A percentile compares a stretch with the other conserved stretches of the same genome.
These are phyloP conservation scores for Idaea straminata DNA, from an alignment of 2,888 invertebrate genomes.

Conservation along the genomic window DNA sequence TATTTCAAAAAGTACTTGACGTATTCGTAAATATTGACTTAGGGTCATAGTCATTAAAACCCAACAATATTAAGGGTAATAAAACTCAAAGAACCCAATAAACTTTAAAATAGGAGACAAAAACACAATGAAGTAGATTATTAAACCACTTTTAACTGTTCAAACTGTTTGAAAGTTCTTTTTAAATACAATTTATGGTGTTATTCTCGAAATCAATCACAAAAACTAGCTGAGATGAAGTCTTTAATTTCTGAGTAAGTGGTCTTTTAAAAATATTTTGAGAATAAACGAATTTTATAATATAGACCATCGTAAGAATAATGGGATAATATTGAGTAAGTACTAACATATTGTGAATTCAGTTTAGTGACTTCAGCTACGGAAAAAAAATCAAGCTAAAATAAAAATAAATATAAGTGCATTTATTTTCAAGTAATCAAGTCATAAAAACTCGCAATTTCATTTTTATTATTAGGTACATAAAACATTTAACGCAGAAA, in stretches of 20 bases:
- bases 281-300: too few relatives aligned
- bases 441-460: conserved; percentile 3
- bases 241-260: neutral
- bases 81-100: neutral
- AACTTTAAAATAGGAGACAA: neutral
- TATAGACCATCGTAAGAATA: too few relatives aligned
- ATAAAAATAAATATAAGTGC: too few relatives aligned
- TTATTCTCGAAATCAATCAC: neutral
- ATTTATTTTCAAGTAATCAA: too few relatives aligned
- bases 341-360: too few relatives aligned
- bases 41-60: too few relatives aligned
- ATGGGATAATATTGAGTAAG: too few relatives aligned
- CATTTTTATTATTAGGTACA: conserved; percentile 9
- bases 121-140: neutral
- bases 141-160: neutral
- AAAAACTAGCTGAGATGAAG: neutral
- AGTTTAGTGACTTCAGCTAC: too few relatives aligned
- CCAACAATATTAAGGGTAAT: neutral
- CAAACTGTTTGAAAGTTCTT: neutral
- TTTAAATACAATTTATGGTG: neutral
- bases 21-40: too few relatives aligned
- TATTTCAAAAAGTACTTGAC: too few relatives aligned
- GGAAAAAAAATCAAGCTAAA: too few relatives aligned
- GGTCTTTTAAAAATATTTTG: too few relatives aligned
- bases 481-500: conserved; percentile 41